Evolutionary conservation across 2,888 invertebrate genomes (phyloP).

Genomic region (Drosophila nigritarsus): DNA sequence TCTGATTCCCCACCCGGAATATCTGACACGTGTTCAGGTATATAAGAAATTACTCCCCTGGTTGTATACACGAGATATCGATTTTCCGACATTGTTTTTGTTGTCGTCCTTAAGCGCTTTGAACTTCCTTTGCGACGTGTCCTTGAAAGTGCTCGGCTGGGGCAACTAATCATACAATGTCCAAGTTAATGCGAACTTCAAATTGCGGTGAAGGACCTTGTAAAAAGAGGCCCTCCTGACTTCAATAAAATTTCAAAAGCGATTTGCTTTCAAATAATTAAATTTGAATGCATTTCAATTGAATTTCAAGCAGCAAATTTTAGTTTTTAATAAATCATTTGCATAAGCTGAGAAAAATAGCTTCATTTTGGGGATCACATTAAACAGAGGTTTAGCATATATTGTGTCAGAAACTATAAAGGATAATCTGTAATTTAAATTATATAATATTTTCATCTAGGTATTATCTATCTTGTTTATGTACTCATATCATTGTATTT

Average conservation of each 20-base stretch:
- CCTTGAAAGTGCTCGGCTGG: conserved; percentile 56
- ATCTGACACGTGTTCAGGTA: conserved; percentile 67
- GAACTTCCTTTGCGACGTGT: conserved; percentile 72
- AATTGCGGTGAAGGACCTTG: conserved; percentile 57
- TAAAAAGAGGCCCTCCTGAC: conserved; percentile 8
- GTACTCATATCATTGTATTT: neutral
- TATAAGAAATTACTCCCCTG: conserved; percentile 15
- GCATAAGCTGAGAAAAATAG: neutral
- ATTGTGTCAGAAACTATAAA: neutral
- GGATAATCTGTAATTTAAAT: neutral
- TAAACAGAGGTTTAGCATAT: neutral
- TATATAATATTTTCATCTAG: neutral
- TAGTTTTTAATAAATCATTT: neutral
- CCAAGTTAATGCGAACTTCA: conserved; percentile 74
- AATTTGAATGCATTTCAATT: conserved; percentile 8
- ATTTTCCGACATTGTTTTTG: conserved; percentile 57
- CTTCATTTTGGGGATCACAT: neutral
- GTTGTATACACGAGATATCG: conserved; percentile 57
- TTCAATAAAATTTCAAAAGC: conserved; percentile 15
- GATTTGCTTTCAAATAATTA: conserved; percentile 15
- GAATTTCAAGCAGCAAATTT: neutral
- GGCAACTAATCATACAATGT: conserved; percentile 56
- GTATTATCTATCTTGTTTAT: neutral
- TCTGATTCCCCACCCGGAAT: conserved; percentile 6
- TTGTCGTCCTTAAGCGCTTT: conserved; percentile 61